Base-by-base conservation (phyloP, 2,113 vertebrate species). In the Oncorhynchus mykiss region DNA sequence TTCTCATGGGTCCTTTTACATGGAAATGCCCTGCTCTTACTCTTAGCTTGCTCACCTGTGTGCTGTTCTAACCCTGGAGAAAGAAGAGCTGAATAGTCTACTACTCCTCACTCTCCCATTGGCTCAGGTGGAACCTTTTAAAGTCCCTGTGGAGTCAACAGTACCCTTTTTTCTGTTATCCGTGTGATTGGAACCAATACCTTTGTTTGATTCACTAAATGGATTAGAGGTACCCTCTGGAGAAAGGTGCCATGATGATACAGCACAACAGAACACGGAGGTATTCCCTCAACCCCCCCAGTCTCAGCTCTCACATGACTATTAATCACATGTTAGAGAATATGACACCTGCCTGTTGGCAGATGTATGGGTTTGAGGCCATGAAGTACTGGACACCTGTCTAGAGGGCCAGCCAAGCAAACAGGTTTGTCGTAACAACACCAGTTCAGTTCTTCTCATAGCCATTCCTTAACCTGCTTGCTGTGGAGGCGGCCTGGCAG, bases 171-270 rank as follows among this genome's bases (percentile, higher is more conserved):
- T 71, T 77, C 27, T 12, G 27, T 72, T 84, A 74, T 83, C 74
- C 57, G 66, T 84, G 80, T 81, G 84, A 84, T 81, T 77, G 80
- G 81, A 90, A 85, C 73, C 79, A 84, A 85, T 89, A 84, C 70
- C 79, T 76, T 82, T 79, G 85, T 87, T 88, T 83, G 82, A 89
- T 86, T 85, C 79, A 80, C 70, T 85, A 83, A 88, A 78, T 86
- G 77, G 85, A 85, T 90, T 88, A 90, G 80, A 81, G 64, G 80
- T 88, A 75, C 88, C 87, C 83, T 86, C 73, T 69, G 73, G 85
- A 79, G 82, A 83, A 86, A 86, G 79, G 83, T 84, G 79, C 80
- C 77, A 34, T 34, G 31, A 78, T 85, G 72, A 86, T 81, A 72
- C 74, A 78, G 75, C 71, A 54, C 75, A 75, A 67, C 78, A 86